phyloP scores from a whole-genome alignment of 2,888 invertebrate species.

The Subacronicta megacephala region DNA sequence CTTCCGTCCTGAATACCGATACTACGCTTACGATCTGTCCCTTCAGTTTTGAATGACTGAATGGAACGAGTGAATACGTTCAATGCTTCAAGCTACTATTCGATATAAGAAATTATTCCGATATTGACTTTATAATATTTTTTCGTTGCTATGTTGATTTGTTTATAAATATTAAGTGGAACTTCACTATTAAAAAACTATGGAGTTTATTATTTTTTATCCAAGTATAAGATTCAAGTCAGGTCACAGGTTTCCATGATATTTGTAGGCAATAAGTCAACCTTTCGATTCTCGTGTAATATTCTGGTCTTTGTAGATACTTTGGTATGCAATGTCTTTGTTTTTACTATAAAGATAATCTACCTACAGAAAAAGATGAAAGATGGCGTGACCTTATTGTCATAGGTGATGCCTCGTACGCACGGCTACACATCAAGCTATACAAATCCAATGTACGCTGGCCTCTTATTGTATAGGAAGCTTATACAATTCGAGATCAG shows the following conservation, averaged over 20 bases:
- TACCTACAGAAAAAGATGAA: constrained; percentile 5
- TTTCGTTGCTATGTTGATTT: background rate
- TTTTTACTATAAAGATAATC: background rate
- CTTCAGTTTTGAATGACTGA: constrained; percentile 18
- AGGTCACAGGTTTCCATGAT: background rate
- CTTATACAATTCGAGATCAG: too few relatives aligned
- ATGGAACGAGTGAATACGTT: constrained; percentile 27
- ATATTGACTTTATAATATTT: constrained; percentile 51
- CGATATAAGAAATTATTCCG: constrained; percentile 41
- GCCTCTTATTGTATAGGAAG: too few relatives aligned
- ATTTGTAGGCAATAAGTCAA: background rate
- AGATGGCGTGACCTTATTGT: background rate
- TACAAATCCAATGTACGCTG: too few relatives aligned
- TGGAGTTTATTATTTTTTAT: too few relatives aligned
- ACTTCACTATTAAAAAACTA: background rate
- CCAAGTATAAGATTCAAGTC: too few relatives aligned
- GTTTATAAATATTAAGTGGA: background rate
- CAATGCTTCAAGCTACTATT: constrained; percentile 45
- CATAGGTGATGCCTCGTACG: too few relatives aligned
- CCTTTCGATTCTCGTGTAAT: constrained; percentile 3
- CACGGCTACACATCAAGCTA: too few relatives aligned
- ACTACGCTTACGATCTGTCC: too few relatives aligned
- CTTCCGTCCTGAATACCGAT: constrained; percentile 14
- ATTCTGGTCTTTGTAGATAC: background rate
- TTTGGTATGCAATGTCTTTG: constrained; percentile 5